A percentile compares a stretch with the other conserved stretches of the same genome.
phyloP scores from a whole-genome alignment of 1,140 invertebrate genomes.

The Dendrolimus punctatus region DNA sequence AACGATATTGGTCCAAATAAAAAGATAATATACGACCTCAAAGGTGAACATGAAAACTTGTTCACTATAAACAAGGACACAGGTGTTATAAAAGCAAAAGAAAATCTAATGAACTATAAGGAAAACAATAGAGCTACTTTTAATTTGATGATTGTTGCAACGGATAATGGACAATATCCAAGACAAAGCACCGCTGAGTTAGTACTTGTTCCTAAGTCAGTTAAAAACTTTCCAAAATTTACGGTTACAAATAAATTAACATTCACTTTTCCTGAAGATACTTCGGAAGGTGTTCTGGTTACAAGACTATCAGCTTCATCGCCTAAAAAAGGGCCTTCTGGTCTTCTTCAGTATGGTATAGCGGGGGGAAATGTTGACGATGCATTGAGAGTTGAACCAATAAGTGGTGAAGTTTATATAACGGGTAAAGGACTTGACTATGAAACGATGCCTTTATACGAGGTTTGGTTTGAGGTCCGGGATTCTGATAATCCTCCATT shows the following conservation, averaged over 20 bases:
- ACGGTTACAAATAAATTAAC: conserved; percentile 76
- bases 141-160: conserved; percentile 82
- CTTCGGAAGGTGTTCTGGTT: conserved; percentile 80
- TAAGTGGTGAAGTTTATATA: conserved; percentile 85
- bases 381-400: conserved; percentile 85
- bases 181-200: conserved; percentile 79
- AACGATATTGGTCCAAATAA: conserved; percentile 86
- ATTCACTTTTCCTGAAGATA: conserved; percentile 87
- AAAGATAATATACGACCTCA: conserved; percentile 83
- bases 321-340: conserved; percentile 79
- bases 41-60: conserved; percentile 82
- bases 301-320: conserved; percentile 81
- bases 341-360: conserved; percentile 84
- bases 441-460: conserved; percentile 87
- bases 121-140: conserved; percentile 73
- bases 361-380: conserved; percentile 93
- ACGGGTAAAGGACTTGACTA: conserved; percentile 88
- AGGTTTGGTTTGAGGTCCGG: conserved; percentile 93
- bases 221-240: conserved; percentile 83
- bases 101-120: conserved; percentile 62
- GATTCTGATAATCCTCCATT: conserved; percentile 88
- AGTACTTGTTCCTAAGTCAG: conserved; percentile 79
- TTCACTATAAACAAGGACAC: conserved; percentile 85
- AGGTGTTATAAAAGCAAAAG: conserved; percentile 85
- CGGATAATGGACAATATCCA: conserved; percentile 77